Evolutionary conservation across 2,888 invertebrate species (phyloP).

Genomic region (Acronicta psi): DNA sequence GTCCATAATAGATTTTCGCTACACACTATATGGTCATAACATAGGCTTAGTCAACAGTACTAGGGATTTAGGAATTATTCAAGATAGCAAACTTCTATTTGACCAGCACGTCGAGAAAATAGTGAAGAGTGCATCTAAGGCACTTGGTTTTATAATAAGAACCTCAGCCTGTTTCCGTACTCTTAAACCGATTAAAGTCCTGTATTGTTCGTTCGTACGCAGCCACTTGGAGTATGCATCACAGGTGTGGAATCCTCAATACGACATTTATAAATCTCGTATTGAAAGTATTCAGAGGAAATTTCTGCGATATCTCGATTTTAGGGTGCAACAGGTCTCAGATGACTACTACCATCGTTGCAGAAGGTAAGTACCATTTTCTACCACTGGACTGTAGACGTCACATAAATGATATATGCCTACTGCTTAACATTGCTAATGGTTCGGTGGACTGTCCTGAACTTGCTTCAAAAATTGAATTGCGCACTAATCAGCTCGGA

Average conservation of each 20-base stretch:
- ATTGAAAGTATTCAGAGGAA: slow-evolving; percentile 1
- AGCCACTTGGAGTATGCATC: slow-evolving; percentile 17
- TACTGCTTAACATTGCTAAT: neutral
- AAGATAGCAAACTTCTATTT: slow-evolving; percentile 7
- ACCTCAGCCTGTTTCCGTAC: slow-evolving; percentile 1
- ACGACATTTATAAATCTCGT: slow-evolving; percentile 6
- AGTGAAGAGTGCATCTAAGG: neutral
- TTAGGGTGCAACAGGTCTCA: neutral
- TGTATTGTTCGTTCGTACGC: slow-evolving; percentile 10
- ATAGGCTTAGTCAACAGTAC: slow-evolving; percentile 6
- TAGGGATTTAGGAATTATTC: slow-evolving; percentile 7
- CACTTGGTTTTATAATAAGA: slow-evolving; percentile 4
- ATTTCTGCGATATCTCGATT: neutral
- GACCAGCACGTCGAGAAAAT: neutral
- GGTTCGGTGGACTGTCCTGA: neutral
- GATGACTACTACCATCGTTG: neutral
- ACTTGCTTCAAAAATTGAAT: neutral
- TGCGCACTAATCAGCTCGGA: neutral
- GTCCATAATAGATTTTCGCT: neutral
- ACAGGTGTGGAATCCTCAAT: slow-evolving; percentile 9
- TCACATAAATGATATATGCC: neutral
- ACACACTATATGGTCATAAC: neutral
- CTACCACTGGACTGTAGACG: neutral
- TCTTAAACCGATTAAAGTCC: slow-evolving; percentile 6
- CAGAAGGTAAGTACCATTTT: slow-evolving; percentile 1